Evolutionary conservation across 2,113 vertebrate species (phyloP).

Genomic region (Malurus cyaneus): DNA sequence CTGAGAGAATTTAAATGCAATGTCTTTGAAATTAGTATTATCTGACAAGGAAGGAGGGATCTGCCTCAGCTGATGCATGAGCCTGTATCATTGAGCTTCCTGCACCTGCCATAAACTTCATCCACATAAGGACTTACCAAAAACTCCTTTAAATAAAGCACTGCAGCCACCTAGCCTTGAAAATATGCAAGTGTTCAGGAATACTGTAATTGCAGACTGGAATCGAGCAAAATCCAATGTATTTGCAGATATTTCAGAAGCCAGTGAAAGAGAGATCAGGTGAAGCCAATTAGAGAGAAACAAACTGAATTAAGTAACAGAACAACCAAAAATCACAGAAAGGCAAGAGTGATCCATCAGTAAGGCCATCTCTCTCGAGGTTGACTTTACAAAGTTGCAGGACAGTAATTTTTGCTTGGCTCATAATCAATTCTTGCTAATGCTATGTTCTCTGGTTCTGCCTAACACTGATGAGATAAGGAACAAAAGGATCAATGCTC

Average conservation of each 20-base stretch:
- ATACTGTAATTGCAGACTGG: neutral
- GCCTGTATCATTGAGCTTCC: neutral
- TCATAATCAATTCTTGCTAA: slow-evolving; percentile 40
- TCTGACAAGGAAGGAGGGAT: neutral
- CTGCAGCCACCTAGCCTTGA: slow-evolving; percentile 63
- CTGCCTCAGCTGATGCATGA: neutral
- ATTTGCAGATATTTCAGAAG: neutral
- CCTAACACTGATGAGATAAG: slow-evolving; percentile 41
- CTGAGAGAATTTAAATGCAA: neutral
- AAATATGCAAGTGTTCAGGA: slow-evolving; percentile 49
- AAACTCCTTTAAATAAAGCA: slow-evolving; percentile 40
- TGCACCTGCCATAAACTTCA: neutral
- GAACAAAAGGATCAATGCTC: slow-evolving; percentile 39
- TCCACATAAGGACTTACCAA: neutral
- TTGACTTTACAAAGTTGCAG: neutral
- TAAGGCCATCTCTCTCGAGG: neutral
- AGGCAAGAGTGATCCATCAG: neutral
- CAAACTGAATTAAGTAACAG: neutral
- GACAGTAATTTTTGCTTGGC: neutral
- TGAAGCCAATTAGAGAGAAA: neutral
- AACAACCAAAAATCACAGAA: neutral
- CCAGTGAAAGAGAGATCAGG: neutral
- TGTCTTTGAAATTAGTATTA: neutral
- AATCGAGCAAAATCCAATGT: neutral
- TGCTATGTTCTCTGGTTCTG: neutral